Conservation (phyloP, 2,888 invertebrate genomes). For the Perizoma affinitatum region DNA sequence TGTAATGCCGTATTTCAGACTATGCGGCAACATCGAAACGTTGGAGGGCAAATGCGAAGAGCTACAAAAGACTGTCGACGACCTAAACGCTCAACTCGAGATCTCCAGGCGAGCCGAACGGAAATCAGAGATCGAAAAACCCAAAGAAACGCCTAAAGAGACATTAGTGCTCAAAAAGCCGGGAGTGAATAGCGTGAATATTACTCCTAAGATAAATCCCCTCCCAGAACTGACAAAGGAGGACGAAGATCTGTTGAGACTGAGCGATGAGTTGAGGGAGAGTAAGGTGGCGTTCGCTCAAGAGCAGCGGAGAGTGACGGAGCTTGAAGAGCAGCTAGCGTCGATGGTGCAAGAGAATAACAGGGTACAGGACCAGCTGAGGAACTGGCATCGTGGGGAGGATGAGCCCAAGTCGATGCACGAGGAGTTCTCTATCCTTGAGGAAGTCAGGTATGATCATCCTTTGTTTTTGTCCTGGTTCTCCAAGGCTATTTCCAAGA, state of each 20-base stretch:
- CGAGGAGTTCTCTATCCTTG: conserved; percentile 92
- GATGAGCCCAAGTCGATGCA: conserved; percentile 92
- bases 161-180: conserved; percentile 51
- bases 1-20: conserved; percentile 69
- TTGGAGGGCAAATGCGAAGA: conserved; percentile 94
- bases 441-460: conserved; percentile 90
- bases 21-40: conserved; percentile 90
- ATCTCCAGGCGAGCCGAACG: conserved; percentile 84
- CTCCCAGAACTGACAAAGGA: conserved; percentile 80
- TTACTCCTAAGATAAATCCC: conserved; percentile 70
- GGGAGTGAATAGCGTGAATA: conserved; percentile 59
- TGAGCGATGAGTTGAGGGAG: conserved; percentile 89
- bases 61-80: conserved; percentile 91
- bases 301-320: conserved; percentile 89
- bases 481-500: no score
- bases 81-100: conserved; percentile 86
- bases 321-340: conserved; percentile 91
- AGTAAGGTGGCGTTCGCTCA: conserved; percentile 87
- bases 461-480: no score
- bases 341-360: conserved; percentile 88
- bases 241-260: conserved; percentile 78
- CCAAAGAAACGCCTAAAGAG: conserved; percentile 70
- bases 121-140: conserved; percentile 73
- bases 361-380: conserved; percentile 87
- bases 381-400: conserved; percentile 85